A percentile compares a stretch with the other conserved stretches of the same genome.
Conservation (phyloP, 2,888 invertebrate species). For the Agrotis exclamationis region DNA sequence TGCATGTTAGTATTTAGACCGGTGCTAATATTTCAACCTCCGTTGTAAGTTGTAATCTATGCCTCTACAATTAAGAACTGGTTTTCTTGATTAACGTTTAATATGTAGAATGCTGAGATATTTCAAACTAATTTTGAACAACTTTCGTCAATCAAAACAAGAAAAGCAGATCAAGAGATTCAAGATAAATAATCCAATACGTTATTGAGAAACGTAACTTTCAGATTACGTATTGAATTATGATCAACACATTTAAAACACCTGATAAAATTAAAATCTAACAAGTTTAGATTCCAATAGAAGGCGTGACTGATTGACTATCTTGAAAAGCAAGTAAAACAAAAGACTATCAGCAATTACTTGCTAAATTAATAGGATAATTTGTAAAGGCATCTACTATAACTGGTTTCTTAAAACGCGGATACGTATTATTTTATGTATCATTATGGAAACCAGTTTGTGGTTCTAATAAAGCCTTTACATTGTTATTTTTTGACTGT, state of each 20-base stretch:
- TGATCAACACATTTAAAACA: slow-evolving; percentile 2
- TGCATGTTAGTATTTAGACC: slow-evolving; percentile 33
- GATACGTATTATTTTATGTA: slow-evolving; percentile 35
- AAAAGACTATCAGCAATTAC: neutral
- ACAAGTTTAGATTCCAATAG: neutral
- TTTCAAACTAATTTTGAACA: slow-evolving; percentile 21
- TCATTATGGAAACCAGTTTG: slow-evolving; percentile 44
- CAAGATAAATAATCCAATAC: slow-evolving; percentile 18
- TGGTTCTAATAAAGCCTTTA: slow-evolving; percentile 24
- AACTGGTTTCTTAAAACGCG: slow-evolving; percentile 52
- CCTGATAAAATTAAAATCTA: neutral
- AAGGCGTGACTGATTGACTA: slow-evolving; percentile 1
- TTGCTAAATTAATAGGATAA: slow-evolving; percentile 34
- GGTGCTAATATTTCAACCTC: slow-evolving; percentile 24
- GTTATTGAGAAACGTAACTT: neutral
- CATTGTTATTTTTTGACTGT: slow-evolving; percentile 40
- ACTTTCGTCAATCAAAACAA: slow-evolving; percentile 28
- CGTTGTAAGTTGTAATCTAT: slow-evolving; percentile 17
- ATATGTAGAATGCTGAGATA: slow-evolving; percentile 11
- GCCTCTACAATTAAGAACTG: slow-evolving; percentile 15
- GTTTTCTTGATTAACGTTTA: slow-evolving; percentile 18
- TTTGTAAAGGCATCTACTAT: slow-evolving; percentile 40
- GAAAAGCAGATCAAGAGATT: slow-evolving; percentile 1
- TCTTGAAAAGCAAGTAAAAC: neutral
- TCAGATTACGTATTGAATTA: slow-evolving; percentile 17